phyloP scores from a whole-genome alignment of 2,113 vertebrate species.

The Girardinichthys multiradiatus region DNA sequence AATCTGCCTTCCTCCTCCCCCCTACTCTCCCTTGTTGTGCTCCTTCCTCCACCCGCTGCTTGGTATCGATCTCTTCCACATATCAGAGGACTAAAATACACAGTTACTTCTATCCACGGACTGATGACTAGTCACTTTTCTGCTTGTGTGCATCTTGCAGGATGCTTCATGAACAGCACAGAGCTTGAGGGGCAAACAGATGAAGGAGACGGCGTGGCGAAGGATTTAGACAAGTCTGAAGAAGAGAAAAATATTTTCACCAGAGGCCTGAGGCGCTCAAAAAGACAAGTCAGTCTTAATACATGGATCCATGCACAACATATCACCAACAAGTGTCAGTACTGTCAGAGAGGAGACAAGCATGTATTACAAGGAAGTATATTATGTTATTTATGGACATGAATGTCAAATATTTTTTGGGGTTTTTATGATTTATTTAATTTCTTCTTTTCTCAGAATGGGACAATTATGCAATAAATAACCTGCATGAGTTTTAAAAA shows the following conservation, averaged over 20 bases:
- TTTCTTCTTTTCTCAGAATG: too few relatives aligned
- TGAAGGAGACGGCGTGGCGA: constrained; percentile 24
- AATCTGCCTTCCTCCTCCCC: constrained; percentile 4
- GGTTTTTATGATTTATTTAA: too few relatives aligned
- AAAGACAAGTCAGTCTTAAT: constrained; percentile 77
- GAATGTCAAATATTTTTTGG: too few relatives aligned
- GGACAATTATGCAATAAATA: too few relatives aligned
- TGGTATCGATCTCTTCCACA: constrained; percentile 70
- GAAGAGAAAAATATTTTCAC: constrained; percentile 34
- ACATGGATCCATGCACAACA: neutral
- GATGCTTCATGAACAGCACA: constrained; percentile 57
- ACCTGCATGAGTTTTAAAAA: too few relatives aligned
- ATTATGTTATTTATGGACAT: too few relatives aligned
- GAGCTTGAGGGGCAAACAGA: constrained; percentile 28
- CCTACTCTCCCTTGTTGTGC: constrained; percentile 21
- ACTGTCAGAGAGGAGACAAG: too few relatives aligned
- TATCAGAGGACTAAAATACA: constrained; percentile 66
- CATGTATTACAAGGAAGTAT: too few relatives aligned
- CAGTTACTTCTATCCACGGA: constrained; percentile 47
- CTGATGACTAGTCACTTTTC: constrained; percentile 62
- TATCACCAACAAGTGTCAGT: too few relatives aligned
- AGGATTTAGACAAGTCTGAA: constrained; percentile 42
- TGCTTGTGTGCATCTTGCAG: constrained; percentile 55
- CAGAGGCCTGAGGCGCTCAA: constrained; percentile 68
- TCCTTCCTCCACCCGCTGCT: constrained; percentile 24